These are phyloP conservation scores for Maconellicoccus hirsutus DNA, from an alignment of 1,140 invertebrate genomes.

Conservation along the genomic window DNA sequence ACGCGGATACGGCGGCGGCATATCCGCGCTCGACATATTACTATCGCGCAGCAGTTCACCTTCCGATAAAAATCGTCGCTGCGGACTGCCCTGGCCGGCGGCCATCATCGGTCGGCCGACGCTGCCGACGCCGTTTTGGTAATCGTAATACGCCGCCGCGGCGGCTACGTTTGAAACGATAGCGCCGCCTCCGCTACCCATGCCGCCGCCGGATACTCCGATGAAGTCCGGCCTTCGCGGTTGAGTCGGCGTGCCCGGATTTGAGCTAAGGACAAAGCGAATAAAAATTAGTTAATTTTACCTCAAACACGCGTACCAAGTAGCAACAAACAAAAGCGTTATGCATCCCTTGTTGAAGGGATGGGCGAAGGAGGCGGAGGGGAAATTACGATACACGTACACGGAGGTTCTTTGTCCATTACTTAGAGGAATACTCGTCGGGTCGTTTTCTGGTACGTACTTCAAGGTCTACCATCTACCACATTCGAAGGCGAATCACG, in stretches of 20 bases:
- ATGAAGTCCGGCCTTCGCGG: slow-evolving; percentile 73
- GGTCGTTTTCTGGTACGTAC: no score
- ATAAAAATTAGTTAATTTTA: not conserved
- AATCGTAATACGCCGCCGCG: slow-evolving; percentile 40
- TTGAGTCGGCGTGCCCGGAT: slow-evolving; percentile 78
- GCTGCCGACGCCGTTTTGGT: slow-evolving; percentile 31
- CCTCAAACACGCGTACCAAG: no score
- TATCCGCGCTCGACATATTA: slow-evolving; percentile 36
- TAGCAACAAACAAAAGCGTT: no score
- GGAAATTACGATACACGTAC: no score
- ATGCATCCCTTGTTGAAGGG: no score
- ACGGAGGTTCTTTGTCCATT: no score
- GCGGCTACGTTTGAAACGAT: slow-evolving; percentile 7
- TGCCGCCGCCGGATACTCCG: slow-evolving; percentile 45
- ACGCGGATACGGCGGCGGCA: slow-evolving; percentile 36
- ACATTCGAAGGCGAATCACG: no score
- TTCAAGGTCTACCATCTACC: no score
- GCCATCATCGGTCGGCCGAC: slow-evolving; percentile 29
- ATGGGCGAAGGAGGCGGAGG: no score
- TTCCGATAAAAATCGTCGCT: slow-evolving; percentile 72
- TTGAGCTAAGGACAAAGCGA: slow-evolving; percentile 50
- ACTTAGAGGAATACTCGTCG: no score
- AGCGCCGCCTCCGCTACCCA: slow-evolving; percentile 13
- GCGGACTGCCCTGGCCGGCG: slow-evolving; percentile 46
- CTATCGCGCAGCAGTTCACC: slow-evolving; percentile 65